Evolutionary conservation across 2,113 vertebrate species (phyloP).

Genomic region (Holacanthus passer): DNA sequence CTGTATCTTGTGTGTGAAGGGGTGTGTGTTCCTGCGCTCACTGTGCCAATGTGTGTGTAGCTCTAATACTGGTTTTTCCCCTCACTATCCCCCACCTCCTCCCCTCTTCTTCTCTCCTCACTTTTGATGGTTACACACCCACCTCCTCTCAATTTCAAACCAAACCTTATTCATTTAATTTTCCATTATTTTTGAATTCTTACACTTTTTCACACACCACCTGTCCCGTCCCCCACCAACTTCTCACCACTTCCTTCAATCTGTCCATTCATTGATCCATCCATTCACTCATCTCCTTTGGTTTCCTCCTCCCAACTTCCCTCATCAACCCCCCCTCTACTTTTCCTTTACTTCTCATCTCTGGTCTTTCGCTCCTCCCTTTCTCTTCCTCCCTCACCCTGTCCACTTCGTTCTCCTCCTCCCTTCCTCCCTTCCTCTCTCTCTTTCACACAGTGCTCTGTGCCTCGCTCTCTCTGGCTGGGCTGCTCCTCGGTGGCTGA

Average conservation of each 20-base stretch:
- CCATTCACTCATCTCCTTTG: constrained; percentile 44
- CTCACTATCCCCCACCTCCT: constrained; percentile 73
- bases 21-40: constrained; percentile 81
- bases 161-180: constrained; percentile 54
- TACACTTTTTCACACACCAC: constrained; percentile 39
- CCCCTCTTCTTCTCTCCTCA: constrained; percentile 70
- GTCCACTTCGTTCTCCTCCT: constrained; percentile 93
- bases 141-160: constrained; percentile 61
- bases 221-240: constrained; percentile 40
- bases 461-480: constrained; percentile 99
- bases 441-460: constrained; percentile 99
- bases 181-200: constrained; percentile 55
- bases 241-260: constrained; percentile 56
- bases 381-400: constrained; percentile 93
- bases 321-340: constrained; percentile 48
- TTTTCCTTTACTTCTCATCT: constrained; percentile 83
- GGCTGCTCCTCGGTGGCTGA: constrained; percentile 99
- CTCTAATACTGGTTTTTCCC: constrained; percentile 86
- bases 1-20: constrained; percentile 71
- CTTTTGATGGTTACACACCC: constrained; percentile 72
- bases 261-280: constrained; percentile 57
- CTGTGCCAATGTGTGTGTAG: constrained; percentile 84
- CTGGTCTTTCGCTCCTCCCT: constrained; percentile 89
- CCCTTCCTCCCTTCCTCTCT: constrained; percentile 92
- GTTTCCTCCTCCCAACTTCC: constrained; percentile 58